phyloP scores from a whole-genome alignment of 2,888 invertebrate species.

The Drosophila mayaguana region DNA sequence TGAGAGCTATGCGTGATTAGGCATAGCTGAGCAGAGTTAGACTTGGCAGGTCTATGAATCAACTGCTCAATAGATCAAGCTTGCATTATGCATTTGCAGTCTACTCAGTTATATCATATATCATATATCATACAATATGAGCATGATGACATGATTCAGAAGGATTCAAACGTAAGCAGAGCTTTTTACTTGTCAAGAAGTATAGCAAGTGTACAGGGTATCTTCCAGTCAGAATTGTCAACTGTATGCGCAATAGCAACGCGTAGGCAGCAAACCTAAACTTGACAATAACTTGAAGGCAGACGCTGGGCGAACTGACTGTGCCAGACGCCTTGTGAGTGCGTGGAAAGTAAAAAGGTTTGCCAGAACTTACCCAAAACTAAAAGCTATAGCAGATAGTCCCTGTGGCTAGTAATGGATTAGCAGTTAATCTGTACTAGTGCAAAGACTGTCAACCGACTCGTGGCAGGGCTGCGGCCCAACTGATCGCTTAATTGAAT shows the following conservation, averaged over 20 bases:
- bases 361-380: slow-evolving; percentile 16
- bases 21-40: background rate
- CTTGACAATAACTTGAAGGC: slow-evolving; percentile 31
- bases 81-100: too few species aligned
- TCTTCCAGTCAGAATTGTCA: background rate
- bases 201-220: slow-evolving; percentile 19
- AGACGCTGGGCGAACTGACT: slow-evolving; percentile 34
- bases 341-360: background rate
- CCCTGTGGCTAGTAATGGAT: background rate
- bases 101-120: too few species aligned
- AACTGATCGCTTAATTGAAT: slow-evolving; percentile 35
- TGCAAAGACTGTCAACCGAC: background rate
- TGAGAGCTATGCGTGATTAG: background rate
- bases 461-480: background rate
- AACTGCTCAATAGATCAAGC: too few species aligned
- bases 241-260: background rate
- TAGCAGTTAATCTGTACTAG: background rate
- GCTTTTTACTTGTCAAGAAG: background rate
- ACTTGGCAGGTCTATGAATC: background rate
- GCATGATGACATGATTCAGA: background rate
- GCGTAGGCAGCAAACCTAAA: slow-evolving; percentile 35
- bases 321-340: background rate
- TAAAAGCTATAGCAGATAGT: background rate
- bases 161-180: background rate
- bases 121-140: too few species aligned